Evolutionary conservation across 2,888 invertebrate species (phyloP).

Genomic region (Malthinus seriepunctatus): DNA sequence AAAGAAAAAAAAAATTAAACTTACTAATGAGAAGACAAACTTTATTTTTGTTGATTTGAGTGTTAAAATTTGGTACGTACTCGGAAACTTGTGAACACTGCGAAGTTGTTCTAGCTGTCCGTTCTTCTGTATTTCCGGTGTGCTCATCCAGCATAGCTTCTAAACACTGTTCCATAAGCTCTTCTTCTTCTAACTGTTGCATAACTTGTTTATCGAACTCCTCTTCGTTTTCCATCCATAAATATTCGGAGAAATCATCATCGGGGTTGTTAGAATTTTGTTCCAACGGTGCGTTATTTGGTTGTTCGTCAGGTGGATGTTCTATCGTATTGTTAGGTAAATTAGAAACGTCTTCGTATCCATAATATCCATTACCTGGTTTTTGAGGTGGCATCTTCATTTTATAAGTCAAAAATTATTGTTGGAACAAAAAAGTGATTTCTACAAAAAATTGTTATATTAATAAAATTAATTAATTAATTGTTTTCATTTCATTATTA

Average conservation of each 20-base stretch:
- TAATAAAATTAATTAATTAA: too few relatives aligned
- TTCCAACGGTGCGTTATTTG: conserved; percentile 48
- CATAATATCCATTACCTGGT: conserved; percentile 47
- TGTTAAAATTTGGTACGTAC: conserved; percentile 26
- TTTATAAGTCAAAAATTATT: not conserved
- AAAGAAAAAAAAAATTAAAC: conserved; percentile 28
- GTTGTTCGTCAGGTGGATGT: conserved; percentile 38
- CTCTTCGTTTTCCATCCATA: conserved; percentile 96
- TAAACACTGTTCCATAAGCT: conserved; percentile 84
- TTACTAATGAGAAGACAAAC: too few relatives aligned
- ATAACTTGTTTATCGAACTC: conserved; percentile 90
- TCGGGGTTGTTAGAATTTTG: conserved; percentile 56
- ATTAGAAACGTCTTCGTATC: conserved; percentile 46
- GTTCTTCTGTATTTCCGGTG: conserved; percentile 59
- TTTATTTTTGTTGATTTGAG: too few relatives aligned
- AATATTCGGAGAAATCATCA: conserved; percentile 85
- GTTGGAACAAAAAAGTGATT: not conserved
- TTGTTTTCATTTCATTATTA: too few relatives aligned
- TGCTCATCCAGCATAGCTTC: conserved; percentile 84
- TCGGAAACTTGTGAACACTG: conserved; percentile 38
- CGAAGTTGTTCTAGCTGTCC: conserved; percentile 55
- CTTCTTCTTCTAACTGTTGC: conserved; percentile 85
- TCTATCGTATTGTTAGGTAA: conserved; percentile 40
- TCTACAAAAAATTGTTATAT: too few relatives aligned
- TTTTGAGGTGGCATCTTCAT: conserved; percentile 49